phyloP scores from a whole-genome alignment of 2,797 vertebrate species.

The Eulemur mongoz region DNA sequence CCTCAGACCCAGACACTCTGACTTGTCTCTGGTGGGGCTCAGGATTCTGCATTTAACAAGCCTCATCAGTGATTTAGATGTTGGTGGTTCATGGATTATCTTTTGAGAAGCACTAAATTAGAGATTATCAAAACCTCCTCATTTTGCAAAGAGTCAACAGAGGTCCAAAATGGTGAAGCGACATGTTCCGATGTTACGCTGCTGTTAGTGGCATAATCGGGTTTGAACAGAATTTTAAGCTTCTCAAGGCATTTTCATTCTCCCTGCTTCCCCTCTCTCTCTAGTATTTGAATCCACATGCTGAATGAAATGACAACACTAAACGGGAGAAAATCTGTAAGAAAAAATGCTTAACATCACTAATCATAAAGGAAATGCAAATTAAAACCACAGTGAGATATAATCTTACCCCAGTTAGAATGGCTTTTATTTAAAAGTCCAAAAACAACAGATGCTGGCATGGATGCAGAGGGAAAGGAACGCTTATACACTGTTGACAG shows the following conservation, averaged over 20 bases:
- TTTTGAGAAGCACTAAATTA: neutral
- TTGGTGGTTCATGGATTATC: neutral
- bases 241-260: neutral
- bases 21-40: neutral
- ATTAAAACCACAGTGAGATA: neutral
- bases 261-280: neutral
- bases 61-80: neutral
- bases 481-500: no score
- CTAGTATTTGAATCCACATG: neutral
- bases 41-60: neutral
- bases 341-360: neutral
- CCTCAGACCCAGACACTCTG: neutral
- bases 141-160: neutral
- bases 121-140: neutral
- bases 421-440: neutral
- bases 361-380: neutral
- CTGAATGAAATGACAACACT: neutral
- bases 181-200: neutral
- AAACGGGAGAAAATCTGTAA: neutral
- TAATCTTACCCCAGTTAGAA: neutral
- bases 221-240: neutral
- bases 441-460: neutral
- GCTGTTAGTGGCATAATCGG: neutral
- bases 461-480: no score
- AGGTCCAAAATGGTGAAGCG: neutral